Base-by-base conservation (phyloP, 2,888 invertebrate species). In the Zaprionus obscuricornis region DNA sequence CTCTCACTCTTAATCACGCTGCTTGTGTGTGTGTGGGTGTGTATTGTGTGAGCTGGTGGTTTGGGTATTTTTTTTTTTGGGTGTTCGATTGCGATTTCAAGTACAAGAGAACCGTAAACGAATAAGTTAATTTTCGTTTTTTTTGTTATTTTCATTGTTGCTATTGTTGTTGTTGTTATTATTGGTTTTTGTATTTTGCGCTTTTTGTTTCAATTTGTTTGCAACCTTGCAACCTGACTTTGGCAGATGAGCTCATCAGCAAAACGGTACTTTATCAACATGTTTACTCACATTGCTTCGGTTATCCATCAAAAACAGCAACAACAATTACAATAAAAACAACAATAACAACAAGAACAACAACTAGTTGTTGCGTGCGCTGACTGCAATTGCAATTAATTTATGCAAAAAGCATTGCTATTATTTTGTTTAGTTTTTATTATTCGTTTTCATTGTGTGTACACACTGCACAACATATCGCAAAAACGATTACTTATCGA, bases 381-480 rank as follows among this genome's bases (percentile, higher is more conserved):
- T 62, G 62, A 40, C 67, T 63, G 14, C 11, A 29, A 14, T 2
- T 56, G 63, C 62, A 70, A 47, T 67, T 67, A 67, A 78, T 81
- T 65, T 67, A 81, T 65, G 59, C 67, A 52, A 33, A 40, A 56
- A n/a, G n/a, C n/a, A n/a, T n/a, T n/a, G n/a, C n/a, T n/a, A n/a
- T n/a, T n/a, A n/a, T n/a, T n/a, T n/a, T n/a, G n/a, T n/a, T n/a
- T n/a, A n/a, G n/a, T n/a, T n/a, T n/a, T n/a, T n/a, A n/a, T n/a
- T n/a, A n/a, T n/a, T n/a, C n/a, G 46, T 45, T 55, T 50, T 50
- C 18, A 18, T 13, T 13, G 29, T 49, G 31, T 64, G 52, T 36
- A 42, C 22, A 55, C 56, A 51, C 39, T 57, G 40, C 2, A 7
- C 17, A 26, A 13, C 17, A 11, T 45, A 57, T 57, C 40, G 65